Evolutionary conservation across 2,797 vertebrate species (phyloP).

Genomic region (Scleropages formosus): DNA sequence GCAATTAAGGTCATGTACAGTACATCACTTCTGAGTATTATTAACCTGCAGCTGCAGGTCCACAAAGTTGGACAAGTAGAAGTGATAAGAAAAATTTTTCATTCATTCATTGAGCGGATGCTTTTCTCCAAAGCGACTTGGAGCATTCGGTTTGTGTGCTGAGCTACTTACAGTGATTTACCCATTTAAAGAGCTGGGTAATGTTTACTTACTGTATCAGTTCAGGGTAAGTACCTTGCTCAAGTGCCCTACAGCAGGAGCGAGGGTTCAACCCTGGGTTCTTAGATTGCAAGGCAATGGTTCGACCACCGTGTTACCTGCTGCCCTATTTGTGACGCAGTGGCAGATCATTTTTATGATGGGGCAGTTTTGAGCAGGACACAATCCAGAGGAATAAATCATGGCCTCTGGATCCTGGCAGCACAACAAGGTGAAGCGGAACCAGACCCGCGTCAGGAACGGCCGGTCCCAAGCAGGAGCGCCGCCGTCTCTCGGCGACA

Average conservation of each 20-base stretch:
- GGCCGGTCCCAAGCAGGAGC: neutral
- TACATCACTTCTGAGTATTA: neutral
- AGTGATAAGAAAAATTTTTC: neutral
- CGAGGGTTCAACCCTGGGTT: no score
- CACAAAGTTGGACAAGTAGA: neutral
- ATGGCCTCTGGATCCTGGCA: neutral
- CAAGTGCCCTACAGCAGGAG: no score
- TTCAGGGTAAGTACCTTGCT: no score
- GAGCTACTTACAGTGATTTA: no score
- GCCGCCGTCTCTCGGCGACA: neutral
- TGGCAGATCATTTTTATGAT: neutral
- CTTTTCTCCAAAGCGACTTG: no score
- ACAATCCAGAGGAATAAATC: conserved; percentile 1
- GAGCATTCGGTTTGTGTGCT: no score
- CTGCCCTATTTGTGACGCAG: neutral
- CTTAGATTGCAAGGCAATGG: no score
- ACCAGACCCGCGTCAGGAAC: conserved; percentile 8
- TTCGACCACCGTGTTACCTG: no score
- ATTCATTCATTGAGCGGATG: conserved; percentile 2
- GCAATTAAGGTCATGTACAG: neutral
- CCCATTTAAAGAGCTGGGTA: no score
- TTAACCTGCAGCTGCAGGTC: neutral
- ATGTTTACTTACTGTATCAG: no score
- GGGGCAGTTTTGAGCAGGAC: conserved; percentile 1
- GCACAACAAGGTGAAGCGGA: neutral